Percentiles rank a stretch among this genome's conserved stretches.
Evolutionary conservation across 2,888 invertebrate genomes (phyloP).

Genomic region (Noctuana brunneofusca): DNA sequence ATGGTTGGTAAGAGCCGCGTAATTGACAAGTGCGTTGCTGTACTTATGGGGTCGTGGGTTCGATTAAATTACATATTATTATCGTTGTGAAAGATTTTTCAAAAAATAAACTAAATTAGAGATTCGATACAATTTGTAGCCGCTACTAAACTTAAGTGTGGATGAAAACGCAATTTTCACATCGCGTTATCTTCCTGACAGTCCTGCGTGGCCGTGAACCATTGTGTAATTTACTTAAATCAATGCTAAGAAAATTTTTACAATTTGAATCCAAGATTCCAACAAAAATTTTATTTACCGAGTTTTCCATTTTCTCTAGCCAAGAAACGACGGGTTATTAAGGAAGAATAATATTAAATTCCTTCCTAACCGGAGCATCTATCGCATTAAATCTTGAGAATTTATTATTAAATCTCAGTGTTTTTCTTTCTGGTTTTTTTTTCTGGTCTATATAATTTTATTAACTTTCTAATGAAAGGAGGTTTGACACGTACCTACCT

Average conservation of each 20-base stretch:
- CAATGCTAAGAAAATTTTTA: background rate
- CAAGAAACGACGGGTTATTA: background rate
- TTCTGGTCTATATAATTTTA: too few species aligned
- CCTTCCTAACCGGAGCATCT: background rate
- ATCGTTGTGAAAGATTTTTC: too few species aligned
- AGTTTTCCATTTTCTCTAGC: background rate
- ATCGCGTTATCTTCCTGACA: slow-evolving; percentile 1
- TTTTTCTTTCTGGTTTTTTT: too few species aligned
- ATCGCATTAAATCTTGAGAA: background rate
- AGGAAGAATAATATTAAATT: slow-evolving; percentile 5
- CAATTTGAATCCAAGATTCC: background rate
- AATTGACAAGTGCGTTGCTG: too few species aligned
- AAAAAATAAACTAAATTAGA: too few species aligned
- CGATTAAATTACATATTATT: too few species aligned
- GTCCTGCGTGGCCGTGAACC: background rate
- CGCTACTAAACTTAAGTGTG: background rate
- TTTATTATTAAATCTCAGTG: background rate
- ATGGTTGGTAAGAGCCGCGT: too few species aligned
- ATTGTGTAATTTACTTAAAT: background rate
- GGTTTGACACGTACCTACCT: too few species aligned
- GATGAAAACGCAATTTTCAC: slow-evolving; percentile 21
- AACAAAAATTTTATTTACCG: background rate
- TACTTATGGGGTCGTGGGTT: too few species aligned
- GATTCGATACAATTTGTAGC: too few species aligned
- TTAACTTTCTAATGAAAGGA: too few species aligned